Conservation (phyloP, 2,888 invertebrate genomes). For the Ptychoptera albimana region DNA sequence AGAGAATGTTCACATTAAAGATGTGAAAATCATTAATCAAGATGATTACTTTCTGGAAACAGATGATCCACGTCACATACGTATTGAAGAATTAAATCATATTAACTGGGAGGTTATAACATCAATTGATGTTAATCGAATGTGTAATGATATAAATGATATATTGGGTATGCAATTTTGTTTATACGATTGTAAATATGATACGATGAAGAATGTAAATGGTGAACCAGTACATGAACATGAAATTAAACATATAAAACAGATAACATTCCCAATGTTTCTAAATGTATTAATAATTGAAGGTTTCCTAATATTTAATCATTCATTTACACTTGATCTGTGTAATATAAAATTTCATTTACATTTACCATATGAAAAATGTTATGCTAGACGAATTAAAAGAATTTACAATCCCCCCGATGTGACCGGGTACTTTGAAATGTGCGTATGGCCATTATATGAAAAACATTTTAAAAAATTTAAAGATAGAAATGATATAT, state of each 20-base stretch:
- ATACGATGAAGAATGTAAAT: not conserved
- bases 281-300: conserved; percentile 49
- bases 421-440: conserved; percentile 72
- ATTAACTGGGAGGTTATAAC: conserved; percentile 61
- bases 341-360: conserved; percentile 63
- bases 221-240: not conserved
- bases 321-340: conserved; percentile 44
- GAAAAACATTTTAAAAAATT: conserved; percentile 36
- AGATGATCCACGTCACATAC: conserved; percentile 46
- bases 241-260: conserved; percentile 3
- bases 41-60: conserved; percentile 59
- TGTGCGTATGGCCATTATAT: conserved; percentile 84
- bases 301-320: conserved; percentile 61
- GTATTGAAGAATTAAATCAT: conserved; percentile 46
- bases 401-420: conserved; percentile 77
- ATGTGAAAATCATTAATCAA: conserved; percentile 45
- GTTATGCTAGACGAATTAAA: conserved; percentile 40
- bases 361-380: conserved; percentile 49
- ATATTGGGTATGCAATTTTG: conserved; percentile 20
- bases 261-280: not conserved
- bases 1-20: conserved; percentile 23
- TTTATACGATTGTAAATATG: conserved; percentile 3
- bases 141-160: conserved; percentile 41
- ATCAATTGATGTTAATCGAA: conserved; percentile 54
- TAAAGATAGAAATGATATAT: conserved; percentile 24